Conservation (phyloP, 2,113 vertebrate genomes). For the Amazona vittata region DNA sequence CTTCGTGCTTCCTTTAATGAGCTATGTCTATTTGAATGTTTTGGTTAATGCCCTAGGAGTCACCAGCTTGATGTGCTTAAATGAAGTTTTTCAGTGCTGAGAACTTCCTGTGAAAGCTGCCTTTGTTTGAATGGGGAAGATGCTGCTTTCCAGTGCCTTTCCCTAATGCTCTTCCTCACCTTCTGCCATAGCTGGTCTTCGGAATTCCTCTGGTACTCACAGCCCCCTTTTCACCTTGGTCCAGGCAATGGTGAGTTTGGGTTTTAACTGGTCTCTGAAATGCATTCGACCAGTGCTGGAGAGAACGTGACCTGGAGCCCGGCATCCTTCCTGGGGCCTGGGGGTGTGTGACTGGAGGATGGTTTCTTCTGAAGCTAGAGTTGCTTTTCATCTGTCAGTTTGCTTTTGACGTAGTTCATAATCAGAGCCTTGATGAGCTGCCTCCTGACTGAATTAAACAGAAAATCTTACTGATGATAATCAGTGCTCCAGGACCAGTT, state of each 20-base stretch:
- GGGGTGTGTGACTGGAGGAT: neutral
- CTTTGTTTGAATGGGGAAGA: neutral
- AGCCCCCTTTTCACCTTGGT: neutral
- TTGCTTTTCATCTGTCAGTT: neutral
- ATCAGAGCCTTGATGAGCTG: neutral
- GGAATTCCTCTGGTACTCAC: neutral
- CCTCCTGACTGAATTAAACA: neutral
- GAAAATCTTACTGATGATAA: neutral
- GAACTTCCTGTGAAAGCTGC: neutral
- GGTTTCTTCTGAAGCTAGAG: neutral
- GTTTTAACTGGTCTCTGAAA: neutral
- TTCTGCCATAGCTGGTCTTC: neutral
- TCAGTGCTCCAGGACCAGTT: neutral
- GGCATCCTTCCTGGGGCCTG: neutral
- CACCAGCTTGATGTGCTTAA: neutral
- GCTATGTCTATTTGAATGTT: neutral
- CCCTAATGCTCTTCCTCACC: neutral
- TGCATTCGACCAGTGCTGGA: neutral
- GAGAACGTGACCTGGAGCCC: rapidly evolving
- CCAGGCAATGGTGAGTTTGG: neutral
- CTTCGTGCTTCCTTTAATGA: neutral
- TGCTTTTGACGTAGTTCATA: neutral
- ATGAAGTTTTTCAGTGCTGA: neutral
- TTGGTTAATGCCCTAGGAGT: neutral
- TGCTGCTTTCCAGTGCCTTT: neutral